Evolutionary conservation across 2,113 vertebrate species (phyloP).

Genomic region (Campylorhamphus procurvoides): DNA sequence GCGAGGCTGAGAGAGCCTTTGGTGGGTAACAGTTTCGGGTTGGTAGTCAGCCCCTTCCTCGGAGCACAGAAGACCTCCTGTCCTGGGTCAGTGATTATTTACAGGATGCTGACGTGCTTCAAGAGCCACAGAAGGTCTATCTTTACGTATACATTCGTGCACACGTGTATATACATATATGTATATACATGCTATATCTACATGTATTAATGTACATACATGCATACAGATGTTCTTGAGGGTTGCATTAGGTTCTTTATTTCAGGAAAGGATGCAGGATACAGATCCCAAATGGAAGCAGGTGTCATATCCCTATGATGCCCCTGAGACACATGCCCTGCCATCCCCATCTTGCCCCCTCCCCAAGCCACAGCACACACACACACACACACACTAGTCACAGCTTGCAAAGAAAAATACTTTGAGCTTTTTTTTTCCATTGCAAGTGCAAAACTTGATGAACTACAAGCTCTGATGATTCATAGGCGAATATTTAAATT

Average conservation of each 20-base stretch:
- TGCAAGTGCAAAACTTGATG: background rate
- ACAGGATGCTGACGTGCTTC: background rate
- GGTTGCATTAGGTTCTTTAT: background rate
- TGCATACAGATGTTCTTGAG: background rate
- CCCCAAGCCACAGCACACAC: background rate
- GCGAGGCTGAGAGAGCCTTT: background rate
- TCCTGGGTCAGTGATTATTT: background rate
- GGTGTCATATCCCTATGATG: background rate
- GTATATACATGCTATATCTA: background rate
- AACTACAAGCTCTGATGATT: background rate
- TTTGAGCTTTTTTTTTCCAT: background rate
- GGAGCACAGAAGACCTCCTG: background rate
- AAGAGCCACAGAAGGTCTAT: background rate
- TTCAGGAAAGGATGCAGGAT: background rate
- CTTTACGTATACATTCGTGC: background rate
- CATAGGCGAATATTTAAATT: background rate
- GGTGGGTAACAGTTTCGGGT: background rate
- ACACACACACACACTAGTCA: background rate
- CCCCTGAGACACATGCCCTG: accelerated
- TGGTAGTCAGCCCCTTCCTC: background rate
- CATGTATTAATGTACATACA: background rate
- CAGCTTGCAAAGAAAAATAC: background rate
- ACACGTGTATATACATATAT: background rate
- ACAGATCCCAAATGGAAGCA: background rate
- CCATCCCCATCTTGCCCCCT: background rate